These are phyloP conservation scores for Brachyopa scutellaris DNA, from an alignment of 2,888 invertebrate species.

Conservation along the genomic window DNA sequence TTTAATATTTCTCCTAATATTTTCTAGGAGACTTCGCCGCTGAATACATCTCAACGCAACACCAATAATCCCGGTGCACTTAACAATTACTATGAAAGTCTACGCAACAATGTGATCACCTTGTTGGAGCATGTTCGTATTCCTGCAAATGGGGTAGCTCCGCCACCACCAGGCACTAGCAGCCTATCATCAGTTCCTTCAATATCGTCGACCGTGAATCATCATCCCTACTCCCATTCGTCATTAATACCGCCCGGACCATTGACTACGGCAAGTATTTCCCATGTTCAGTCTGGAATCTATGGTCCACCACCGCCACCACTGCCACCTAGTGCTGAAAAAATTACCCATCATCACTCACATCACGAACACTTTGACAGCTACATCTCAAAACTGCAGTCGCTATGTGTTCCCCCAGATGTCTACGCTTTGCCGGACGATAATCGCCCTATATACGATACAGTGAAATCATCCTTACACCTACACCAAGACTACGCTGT, in stretches of 20 bases:
- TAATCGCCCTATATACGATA: conserved; percentile 93
- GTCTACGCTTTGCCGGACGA: conserved; percentile 91
- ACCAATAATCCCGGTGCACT: conserved; percentile 80
- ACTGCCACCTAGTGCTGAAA: conserved; percentile 62
- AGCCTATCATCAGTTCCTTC: conserved; percentile 46
- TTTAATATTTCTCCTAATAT: too few relatives aligned
- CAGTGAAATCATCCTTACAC: conserved; percentile 92
- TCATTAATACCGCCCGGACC: conserved; percentile 74
- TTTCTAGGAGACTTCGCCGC: conserved; percentile 79
- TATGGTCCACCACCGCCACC: conserved; percentile 65
- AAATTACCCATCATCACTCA: conserved; percentile 81
- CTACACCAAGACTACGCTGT: conserved; percentile 94
- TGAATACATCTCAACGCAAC: conserved; percentile 77
- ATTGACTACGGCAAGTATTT: conserved; percentile 73
- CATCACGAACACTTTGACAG: conserved; percentile 96
- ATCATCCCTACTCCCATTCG: conserved; percentile 73
- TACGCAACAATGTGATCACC: conserved; percentile 95
- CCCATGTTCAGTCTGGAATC: conserved; percentile 57
- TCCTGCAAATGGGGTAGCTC: conserved; percentile 85
- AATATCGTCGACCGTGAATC: conserved; percentile 53
- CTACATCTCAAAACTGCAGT: conserved; percentile 95
- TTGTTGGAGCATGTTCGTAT: conserved; percentile 94
- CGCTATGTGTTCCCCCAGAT: conserved; percentile 90
- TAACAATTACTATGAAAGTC: conserved; percentile 95
- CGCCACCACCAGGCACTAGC: conserved; percentile 44